Percentiles rank a stretch among this genome's conserved stretches.
phyloP scores from a whole-genome alignment of 2,888 invertebrate species.

The Chouioia cunea region DNA sequence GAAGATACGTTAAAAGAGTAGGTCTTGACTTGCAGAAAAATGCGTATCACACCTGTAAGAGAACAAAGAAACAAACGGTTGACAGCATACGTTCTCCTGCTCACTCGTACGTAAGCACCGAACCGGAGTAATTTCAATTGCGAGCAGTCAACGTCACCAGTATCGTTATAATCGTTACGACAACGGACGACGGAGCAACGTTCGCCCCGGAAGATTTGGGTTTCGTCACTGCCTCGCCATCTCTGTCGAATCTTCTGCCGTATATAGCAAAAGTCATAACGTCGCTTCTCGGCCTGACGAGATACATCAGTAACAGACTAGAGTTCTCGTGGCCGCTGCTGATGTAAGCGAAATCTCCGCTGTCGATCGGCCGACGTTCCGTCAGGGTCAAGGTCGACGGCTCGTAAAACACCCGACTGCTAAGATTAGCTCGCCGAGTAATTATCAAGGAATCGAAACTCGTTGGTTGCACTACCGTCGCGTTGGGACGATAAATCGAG shows the following conservation, averaged over 20 bases:
- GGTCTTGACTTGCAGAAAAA: no score
- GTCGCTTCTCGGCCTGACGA: conserved; percentile 14
- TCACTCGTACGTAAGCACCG: no score
- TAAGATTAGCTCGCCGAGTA: conserved; percentile 25
- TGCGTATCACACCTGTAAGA: no score
- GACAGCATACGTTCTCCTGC: no score
- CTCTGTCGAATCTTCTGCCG: conserved; percentile 31
- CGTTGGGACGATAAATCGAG: background rate
- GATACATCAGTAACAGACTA: conserved; percentile 29
- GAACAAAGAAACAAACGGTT: no score
- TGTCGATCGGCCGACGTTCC: background rate
- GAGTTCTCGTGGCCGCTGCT: conserved; percentile 25
- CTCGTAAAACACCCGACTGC: background rate
- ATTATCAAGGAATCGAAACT: conserved; percentile 32
- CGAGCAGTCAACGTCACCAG: background rate
- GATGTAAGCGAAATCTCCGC: conserved; percentile 24
- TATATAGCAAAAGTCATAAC: conserved; percentile 39
- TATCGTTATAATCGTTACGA: background rate
- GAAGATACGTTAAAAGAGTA: no score
- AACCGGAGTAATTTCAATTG: background rate
- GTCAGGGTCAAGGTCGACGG: conserved; percentile 19
- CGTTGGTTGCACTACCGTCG: conserved; percentile 10
- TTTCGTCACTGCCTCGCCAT: conserved; percentile 26
- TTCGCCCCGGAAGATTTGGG: background rate
- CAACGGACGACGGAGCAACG: background rate